Evolutionary conservation across 2,797 vertebrate species (phyloP).

Genomic region (Lycodopsis pacificus): DNA sequence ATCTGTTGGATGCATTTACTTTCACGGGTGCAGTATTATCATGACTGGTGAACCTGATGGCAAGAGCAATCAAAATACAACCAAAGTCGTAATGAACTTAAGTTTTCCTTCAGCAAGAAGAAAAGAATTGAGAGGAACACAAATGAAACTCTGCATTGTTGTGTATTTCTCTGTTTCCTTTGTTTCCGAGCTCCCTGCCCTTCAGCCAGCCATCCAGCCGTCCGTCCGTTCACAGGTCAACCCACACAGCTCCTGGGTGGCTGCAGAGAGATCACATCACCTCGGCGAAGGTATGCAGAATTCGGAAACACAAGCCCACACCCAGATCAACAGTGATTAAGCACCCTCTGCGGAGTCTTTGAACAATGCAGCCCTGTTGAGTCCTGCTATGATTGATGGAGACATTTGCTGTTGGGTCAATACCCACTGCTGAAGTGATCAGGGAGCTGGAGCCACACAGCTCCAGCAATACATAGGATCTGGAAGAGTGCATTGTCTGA

Average conservation of each 20-base stretch:
- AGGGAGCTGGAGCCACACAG: slow-evolving; percentile 41
- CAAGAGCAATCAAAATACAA: not conserved
- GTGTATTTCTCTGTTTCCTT: slow-evolving; percentile 25
- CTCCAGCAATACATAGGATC: slow-evolving; percentile 42
- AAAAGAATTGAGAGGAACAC: not conserved
- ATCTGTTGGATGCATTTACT: not conserved
- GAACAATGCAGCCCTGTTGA: slow-evolving; percentile 51
- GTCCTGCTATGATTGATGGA: slow-evolving; percentile 56
- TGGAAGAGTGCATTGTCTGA: slow-evolving; percentile 62
- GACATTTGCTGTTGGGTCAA: slow-evolving; percentile 58
- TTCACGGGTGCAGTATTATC: not conserved
- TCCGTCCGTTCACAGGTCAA: slow-evolving; percentile 10
- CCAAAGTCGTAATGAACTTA: not conserved
- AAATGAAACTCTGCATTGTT: not conserved
- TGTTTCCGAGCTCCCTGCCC: slow-evolving; percentile 7
- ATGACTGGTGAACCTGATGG: not conserved
- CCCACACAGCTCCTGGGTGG: slow-evolving; percentile 37
- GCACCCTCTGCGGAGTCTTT: slow-evolving; percentile 32
- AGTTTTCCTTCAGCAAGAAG: not conserved
- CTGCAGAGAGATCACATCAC: slow-evolving; percentile 29
- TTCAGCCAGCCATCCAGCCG: not conserved
- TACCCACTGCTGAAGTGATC: slow-evolving; percentile 62
- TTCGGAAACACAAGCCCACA: slow-evolving; percentile 48
- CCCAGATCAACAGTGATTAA: slow-evolving; percentile 44
- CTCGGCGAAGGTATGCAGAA: slow-evolving; percentile 44